Percentiles rank a stretch among this genome's conserved stretches.
Conservation (phyloP, 1,140 invertebrate genomes). For the Drosophila yakuba region DNA sequence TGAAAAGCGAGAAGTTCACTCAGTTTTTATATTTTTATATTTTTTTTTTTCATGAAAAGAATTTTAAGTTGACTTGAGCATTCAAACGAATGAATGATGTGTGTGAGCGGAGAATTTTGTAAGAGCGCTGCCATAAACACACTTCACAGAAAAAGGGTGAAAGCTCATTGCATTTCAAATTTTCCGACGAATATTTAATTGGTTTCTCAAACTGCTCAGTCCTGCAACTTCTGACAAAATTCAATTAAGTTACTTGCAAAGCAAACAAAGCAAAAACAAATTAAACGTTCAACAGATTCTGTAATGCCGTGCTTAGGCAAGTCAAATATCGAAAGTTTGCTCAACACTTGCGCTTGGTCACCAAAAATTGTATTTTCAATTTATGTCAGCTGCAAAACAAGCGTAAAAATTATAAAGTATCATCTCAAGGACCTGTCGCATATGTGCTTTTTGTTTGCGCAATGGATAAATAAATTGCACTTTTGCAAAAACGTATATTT, state of each 20-base stretch:
- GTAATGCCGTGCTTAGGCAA: slow-evolving; percentile 3
- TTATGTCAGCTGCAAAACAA: slow-evolving; percentile 19
- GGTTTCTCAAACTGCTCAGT: slow-evolving; percentile 16
- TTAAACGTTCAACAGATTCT: slow-evolving; percentile 21
- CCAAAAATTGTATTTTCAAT: slow-evolving; percentile 18
- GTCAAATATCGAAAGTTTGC: slow-evolving; percentile 36
- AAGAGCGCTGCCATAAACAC: slow-evolving; percentile 24
- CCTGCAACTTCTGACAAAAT: slow-evolving; percentile 17
- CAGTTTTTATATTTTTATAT: slow-evolving; percentile 5
- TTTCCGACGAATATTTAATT: slow-evolving; percentile 22
- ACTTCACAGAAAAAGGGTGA: slow-evolving; percentile 3
- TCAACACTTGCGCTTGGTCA: slow-evolving; percentile 32
- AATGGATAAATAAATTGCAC: slow-evolving; percentile 23
- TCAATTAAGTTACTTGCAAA: slow-evolving; percentile 24
- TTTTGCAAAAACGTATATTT: not conserved
- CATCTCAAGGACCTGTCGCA: not conserved
- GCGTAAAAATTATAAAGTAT: not conserved
- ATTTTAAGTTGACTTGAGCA: slow-evolving; percentile 29
- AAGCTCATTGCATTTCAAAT: slow-evolving; percentile 3
- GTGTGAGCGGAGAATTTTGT: slow-evolving; percentile 15
- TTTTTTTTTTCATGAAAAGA: slow-evolving; percentile 13
- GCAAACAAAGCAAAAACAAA: slow-evolving; percentile 16
- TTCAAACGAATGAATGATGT: slow-evolving; percentile 29
- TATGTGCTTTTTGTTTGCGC: slow-evolving; percentile 8
- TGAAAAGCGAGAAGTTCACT: slow-evolving; percentile 27